A percentile compares a stretch with the other conserved stretches of the same genome.
Conservation (phyloP, 2,888 invertebrate species). For the Osmoderma eremita region DNA sequence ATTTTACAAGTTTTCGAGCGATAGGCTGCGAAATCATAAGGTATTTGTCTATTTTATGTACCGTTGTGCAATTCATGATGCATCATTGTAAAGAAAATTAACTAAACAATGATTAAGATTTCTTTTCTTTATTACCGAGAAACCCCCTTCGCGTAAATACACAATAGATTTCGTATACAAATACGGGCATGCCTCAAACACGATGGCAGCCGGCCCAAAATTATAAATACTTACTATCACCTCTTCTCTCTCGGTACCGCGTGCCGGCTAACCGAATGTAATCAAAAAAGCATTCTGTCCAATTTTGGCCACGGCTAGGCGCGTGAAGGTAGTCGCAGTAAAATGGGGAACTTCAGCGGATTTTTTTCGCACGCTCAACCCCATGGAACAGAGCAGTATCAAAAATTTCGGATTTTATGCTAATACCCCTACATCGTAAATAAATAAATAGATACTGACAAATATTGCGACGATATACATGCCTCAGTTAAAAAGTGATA, state of each 20-base stretch:
- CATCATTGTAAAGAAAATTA: not conserved
- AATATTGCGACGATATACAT: too few species aligned
- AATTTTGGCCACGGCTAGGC: slow-evolving; percentile 29
- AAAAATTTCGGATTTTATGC: too few species aligned
- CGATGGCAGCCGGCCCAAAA: not conserved
- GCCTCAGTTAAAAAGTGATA: too few species aligned
- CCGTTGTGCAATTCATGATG: not conserved
- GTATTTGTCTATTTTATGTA: not conserved
- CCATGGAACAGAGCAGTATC: not conserved
- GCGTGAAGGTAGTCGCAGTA: slow-evolving; percentile 8
- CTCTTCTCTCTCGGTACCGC: too few species aligned
- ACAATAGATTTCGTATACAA: too few species aligned
- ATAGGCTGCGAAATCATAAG: slow-evolving; percentile 18
- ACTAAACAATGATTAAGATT: not conserved
- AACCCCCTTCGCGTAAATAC: too few species aligned
- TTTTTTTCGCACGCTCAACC: slow-evolving; percentile 12
- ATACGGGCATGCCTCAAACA: too few species aligned
- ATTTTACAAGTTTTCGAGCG: not conserved
- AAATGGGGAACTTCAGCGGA: slow-evolving; percentile 16
- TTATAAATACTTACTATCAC: slow-evolving; percentile 6
- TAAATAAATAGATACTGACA: too few species aligned
- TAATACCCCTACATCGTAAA: too few species aligned
- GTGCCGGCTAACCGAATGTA: slow-evolving; percentile 19
- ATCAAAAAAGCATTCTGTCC: slow-evolving; percentile 38
- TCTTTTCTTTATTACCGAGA: too few species aligned